These are phyloP conservation scores for Proctacanthus coquilletti DNA, from an alignment of 1,140 invertebrate genomes.

Conservation along the genomic window DNA sequence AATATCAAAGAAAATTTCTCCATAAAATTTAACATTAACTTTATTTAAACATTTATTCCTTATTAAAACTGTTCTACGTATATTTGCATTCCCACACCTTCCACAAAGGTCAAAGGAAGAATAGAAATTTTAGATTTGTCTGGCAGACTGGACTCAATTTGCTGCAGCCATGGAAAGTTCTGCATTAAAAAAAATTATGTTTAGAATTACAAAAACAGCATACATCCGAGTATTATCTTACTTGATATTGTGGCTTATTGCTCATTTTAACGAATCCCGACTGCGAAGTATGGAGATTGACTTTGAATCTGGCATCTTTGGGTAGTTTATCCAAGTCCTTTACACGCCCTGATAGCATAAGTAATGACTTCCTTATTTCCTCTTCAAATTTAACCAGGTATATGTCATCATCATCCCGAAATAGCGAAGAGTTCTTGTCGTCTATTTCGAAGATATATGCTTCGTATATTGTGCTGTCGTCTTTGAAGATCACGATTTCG, in stretches of 20 bases:
- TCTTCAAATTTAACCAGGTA: slow-evolving; percentile 19
- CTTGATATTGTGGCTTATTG: slow-evolving; percentile 18
- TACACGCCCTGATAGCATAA: slow-evolving; percentile 15
- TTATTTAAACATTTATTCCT: too few species aligned
- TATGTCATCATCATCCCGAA: slow-evolving; percentile 9
- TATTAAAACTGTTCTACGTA: too few species aligned
- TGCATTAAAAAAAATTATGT: too few species aligned
- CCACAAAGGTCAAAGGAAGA: too few species aligned
- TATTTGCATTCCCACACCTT: too few species aligned
- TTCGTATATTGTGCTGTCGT: slow-evolving; percentile 11
- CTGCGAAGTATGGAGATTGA: slow-evolving; percentile 21
- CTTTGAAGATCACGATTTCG: slow-evolving; percentile 15
- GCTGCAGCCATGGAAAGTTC: too few species aligned
- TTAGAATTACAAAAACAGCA: too few species aligned
- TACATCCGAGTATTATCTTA: too few species aligned
- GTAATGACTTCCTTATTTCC: slow-evolving; percentile 15
- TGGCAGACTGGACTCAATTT: too few species aligned
- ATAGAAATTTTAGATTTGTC: too few species aligned
- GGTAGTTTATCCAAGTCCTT: slow-evolving; percentile 15
- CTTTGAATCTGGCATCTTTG: slow-evolving; percentile 15
- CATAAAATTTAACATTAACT: too few species aligned
- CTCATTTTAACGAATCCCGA: slow-evolving; percentile 13
- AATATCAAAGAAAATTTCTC: too few species aligned
- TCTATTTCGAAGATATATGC: slow-evolving; percentile 10
- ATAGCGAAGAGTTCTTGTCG: neutral